These are phyloP conservation scores for Stichopus chloronotus DNA, from an alignment of 35 echinoderm and acorn worm genomes.

Conservation along the genomic window DNA sequence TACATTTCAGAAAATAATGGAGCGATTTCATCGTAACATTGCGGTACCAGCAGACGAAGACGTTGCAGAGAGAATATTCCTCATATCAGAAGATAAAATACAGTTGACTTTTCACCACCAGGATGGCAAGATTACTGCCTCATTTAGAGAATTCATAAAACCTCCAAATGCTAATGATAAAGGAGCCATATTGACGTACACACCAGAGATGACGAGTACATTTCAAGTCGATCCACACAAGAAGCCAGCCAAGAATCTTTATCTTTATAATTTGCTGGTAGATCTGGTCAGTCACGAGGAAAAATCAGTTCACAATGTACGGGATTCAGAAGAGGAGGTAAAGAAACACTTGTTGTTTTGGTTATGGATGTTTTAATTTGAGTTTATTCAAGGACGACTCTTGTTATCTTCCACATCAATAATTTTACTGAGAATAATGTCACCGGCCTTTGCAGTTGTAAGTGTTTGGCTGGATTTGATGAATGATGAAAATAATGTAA, in stretches of 20 bases:
- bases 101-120: slow-evolving; percentile 98
- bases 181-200: slow-evolving; percentile 81
- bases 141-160: slow-evolving; percentile 94
- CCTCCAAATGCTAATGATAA: slow-evolving; percentile 98
- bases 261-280: slow-evolving; percentile 85
- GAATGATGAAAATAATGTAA: too few species aligned
- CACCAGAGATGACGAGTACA: slow-evolving; percentile 90
- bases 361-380: not conserved
- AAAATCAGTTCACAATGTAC: slow-evolving; percentile 74
- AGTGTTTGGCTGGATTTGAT: too few species aligned
- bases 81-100: slow-evolving; percentile 91
- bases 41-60: slow-evolving; percentile 80
- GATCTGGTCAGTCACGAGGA: slow-evolving; percentile 84
- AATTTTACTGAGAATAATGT: too few species aligned
- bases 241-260: slow-evolving; percentile 80
- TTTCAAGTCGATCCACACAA: slow-evolving; percentile 92
- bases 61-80: slow-evolving; percentile 83
- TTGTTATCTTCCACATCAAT: too few species aligned
- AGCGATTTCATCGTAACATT: slow-evolving; percentile 85
- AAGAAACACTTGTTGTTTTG: too few species aligned
- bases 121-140: slow-evolving; percentile 89
- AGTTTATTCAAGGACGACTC: not conserved
- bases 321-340: slow-evolving; percentile 98
- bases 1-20: slow-evolving; percentile 83
- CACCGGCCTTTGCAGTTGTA: too few species aligned